A percentile compares a stretch with the other conserved stretches of the same genome.
These are phyloP conservation scores for Orchesellides sinensis DNA, from an alignment of 2,888 invertebrate genomes.

Conservation along the genomic window DNA sequence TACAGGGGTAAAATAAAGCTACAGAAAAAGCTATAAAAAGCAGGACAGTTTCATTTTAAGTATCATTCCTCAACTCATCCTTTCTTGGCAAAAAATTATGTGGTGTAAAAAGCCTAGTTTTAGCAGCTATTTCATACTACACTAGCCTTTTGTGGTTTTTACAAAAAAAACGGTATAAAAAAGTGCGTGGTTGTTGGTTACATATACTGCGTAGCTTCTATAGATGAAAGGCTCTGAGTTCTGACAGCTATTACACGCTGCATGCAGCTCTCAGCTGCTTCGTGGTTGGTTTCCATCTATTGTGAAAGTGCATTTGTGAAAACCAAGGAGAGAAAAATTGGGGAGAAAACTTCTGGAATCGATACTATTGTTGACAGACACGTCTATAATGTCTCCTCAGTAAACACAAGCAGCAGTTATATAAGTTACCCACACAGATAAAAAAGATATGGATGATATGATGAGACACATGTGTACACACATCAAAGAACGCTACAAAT, in stretches of 20 bases:
- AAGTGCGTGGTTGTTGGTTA: conserved; percentile 25
- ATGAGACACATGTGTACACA: conserved; percentile 13
- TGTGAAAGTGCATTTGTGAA: too few relatives aligned
- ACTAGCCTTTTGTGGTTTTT: conserved; percentile 38
- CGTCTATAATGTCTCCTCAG: conserved; percentile 22
- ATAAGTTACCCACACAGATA: background rate
- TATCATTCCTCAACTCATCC: background rate
- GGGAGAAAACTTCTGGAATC: conserved; percentile 32
- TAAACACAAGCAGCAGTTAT: conserved; percentile 28
- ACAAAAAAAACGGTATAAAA: conserved; percentile 19
- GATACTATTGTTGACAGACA: conserved; percentile 50
- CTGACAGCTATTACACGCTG: too few relatives aligned
- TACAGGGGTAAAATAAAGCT: background rate
- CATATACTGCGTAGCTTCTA: background rate
- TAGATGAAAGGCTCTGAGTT: conserved; percentile 8
- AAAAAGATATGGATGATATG: background rate
- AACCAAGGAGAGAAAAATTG: background rate
- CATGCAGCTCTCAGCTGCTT: too few relatives aligned
- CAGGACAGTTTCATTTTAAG: background rate
- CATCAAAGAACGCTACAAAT: background rate
- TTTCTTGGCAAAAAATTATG: conserved; percentile 29
- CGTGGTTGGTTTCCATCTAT: background rate
- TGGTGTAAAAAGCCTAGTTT: too few relatives aligned
- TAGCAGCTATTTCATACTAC: too few relatives aligned
- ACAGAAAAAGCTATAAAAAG: conserved; percentile 13